A percentile compares a stretch with the other conserved stretches of the same genome.
Conservation (phyloP, 2,888 invertebrate species). For the Drosophila nigricruria region DNA sequence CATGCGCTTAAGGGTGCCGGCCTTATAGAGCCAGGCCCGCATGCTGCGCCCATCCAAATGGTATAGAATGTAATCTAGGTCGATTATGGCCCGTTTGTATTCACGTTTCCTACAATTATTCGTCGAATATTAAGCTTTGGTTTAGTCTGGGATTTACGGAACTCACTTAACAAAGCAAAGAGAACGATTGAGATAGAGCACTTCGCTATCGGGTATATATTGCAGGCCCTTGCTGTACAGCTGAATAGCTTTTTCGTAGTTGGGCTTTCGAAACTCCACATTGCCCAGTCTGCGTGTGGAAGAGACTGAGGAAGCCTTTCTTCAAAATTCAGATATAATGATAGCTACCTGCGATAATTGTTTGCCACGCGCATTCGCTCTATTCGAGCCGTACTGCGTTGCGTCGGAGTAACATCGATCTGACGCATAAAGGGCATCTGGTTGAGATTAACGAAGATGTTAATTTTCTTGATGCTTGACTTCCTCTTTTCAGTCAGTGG, state of each 20-base stretch:
- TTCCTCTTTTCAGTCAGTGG: not conserved
- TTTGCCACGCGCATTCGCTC: slow-evolving; percentile 46
- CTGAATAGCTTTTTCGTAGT: slow-evolving; percentile 49
- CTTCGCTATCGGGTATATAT: slow-evolving; percentile 50
- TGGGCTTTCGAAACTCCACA: slow-evolving; percentile 41
- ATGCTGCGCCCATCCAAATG: slow-evolving; percentile 36
- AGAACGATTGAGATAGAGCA: slow-evolving; percentile 49
- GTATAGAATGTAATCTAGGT: slow-evolving; percentile 50
- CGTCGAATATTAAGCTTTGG: no score
- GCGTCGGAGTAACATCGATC: slow-evolving; percentile 24
- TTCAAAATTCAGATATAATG: no score
- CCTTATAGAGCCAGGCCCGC: slow-evolving; percentile 65
- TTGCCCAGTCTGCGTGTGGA: slow-evolving; percentile 49
- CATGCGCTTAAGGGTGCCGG: slow-evolving; percentile 48
- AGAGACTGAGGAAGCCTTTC: no score
- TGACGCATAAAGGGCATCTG: slow-evolving; percentile 53
- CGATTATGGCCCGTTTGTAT: slow-evolving; percentile 48
- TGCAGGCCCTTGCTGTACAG: slow-evolving; percentile 44
- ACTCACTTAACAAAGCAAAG: slow-evolving; percentile 53
- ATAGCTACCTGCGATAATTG: slow-evolving; percentile 52
- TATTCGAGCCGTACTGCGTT: slow-evolving; percentile 7
- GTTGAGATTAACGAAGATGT: slow-evolving; percentile 15
- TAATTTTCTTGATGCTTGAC: not conserved
- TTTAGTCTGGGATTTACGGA: not conserved
- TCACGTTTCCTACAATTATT: slow-evolving; percentile 40